Base-by-base conservation (phyloP, 2,113 vertebrate species). In the Campylorhamphus procurvoides region DNA sequence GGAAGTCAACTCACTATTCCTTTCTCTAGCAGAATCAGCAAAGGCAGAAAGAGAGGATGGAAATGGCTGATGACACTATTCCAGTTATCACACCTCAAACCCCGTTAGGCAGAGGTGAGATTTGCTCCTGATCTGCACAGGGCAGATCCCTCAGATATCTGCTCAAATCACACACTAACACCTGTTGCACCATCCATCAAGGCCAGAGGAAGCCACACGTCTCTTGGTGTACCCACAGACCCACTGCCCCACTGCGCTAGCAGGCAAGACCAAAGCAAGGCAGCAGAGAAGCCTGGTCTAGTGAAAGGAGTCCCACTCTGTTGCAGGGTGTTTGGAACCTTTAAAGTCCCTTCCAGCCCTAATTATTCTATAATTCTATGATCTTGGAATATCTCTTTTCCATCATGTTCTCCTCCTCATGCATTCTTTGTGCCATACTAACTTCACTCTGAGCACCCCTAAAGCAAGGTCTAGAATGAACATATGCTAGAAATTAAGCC, bases 1-100 rank as follows among this genome's bases (percentile, higher is more conserved):
- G 20, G 66, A 87, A 42, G 20, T 14, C 0, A 1, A 49, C 4
- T 47, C 0, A 0, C 25, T 53, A 5, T 71, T 81, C 14, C 74
- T 60, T 88, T 62, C 40, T 39, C 27, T 52, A 20, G 22, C 12
- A 84, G 23, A 69, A 66, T 0, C 42, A 42, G 5, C 27, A 93
- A 84, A 78, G 27, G 18, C 16, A 67, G 11, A 25, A 71, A 73
- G 22, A 85, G 13, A 35, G 20, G 5, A 47, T 68, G 23, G 27
- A 19, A 89, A 89, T 3, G 23, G 6, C 23, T 71, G 47, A 14
- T 12, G 16, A 59, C 25, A 50, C 4, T 18, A 37, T 78, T 77
- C 28, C 18, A 42, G 19, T 44, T 84, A 42, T 24, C 35, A 47
- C 20, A 63, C 22, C 24, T 84, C 60, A 84, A 67, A 59, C 7